Conservation (phyloP, 2,888 invertebrate species). For the Lasioglossum malachurum region DNA sequence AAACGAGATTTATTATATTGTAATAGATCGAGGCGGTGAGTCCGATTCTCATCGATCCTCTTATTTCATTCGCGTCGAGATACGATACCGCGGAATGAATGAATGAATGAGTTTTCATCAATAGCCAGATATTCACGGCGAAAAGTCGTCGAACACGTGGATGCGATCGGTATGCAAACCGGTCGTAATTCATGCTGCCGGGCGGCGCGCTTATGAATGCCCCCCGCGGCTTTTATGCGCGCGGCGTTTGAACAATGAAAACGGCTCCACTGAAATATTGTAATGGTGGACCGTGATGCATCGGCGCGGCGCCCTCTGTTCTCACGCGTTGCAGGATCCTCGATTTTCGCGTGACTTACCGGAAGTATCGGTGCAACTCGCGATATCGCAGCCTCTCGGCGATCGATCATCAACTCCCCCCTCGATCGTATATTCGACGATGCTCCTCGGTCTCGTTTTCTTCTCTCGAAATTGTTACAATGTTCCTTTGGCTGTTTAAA, state of each 20-base stretch:
- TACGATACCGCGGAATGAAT: not conserved
- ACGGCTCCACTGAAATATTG: constrained; percentile 70
- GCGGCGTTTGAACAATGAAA: constrained; percentile 68
- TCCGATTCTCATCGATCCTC: not conserved
- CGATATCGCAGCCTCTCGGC: not conserved
- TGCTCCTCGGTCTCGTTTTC: not conserved
- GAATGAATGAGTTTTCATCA: not conserved
- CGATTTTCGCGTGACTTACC: constrained; percentile 49
- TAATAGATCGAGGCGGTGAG: not conserved
- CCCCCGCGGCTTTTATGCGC: constrained; percentile 67
- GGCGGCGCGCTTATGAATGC: constrained; percentile 65
- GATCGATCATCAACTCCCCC: constrained; percentile 12
- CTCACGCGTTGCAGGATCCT: constrained; percentile 60
- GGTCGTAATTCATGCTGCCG: constrained; percentile 66
- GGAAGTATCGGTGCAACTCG: constrained; percentile 42
- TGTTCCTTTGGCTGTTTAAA: too few species aligned
- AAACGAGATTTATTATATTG: not conserved
- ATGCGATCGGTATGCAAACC: constrained; percentile 53
- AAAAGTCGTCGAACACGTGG: constrained; percentile 49
- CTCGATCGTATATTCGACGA: not conserved
- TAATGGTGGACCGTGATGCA: constrained; percentile 64
- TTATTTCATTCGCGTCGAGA: not conserved
- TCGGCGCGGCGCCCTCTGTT: constrained; percentile 60
- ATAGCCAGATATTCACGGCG: not conserved
- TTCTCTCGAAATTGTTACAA: not conserved